Conservation (phyloP, 2,888 invertebrate genomes). For the Phalera bucephala region DNA sequence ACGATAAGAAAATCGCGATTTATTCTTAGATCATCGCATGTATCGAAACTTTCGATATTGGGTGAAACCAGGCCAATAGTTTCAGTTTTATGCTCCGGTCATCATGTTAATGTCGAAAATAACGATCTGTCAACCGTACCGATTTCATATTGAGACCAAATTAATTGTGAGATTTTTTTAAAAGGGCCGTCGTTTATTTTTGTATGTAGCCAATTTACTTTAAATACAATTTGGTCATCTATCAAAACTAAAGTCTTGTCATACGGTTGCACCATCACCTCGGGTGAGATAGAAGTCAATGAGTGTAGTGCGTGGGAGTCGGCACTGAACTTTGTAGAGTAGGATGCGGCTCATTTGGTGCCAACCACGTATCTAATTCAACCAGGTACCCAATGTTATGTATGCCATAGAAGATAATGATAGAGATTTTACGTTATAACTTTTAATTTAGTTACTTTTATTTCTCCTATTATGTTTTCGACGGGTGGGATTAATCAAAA, state of each 20-base stretch:
- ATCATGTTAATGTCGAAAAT: constrained; percentile 46
- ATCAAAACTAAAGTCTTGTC: constrained; percentile 54
- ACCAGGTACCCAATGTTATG: constrained; percentile 7
- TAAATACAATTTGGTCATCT: constrained; percentile 42
- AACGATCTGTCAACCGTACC: constrained; percentile 5
- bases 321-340: constrained; percentile 70
- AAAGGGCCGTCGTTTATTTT: constrained; percentile 15
- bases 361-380: constrained; percentile 39
- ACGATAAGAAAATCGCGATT: constrained; percentile 41
- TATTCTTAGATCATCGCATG: constrained; percentile 59
- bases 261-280: constrained; percentile 55
- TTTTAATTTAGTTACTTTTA: no score
- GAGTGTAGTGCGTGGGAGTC: constrained; percentile 59
- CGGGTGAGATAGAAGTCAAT: constrained; percentile 58
- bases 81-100: constrained; percentile 37
- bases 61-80: constrained; percentile 56
- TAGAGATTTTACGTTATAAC: no score
- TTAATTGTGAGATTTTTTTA: constrained; percentile 1
- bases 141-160: constrained; percentile 1
- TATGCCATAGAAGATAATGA: background rate
- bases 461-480: no score
- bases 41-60: constrained; percentile 40
- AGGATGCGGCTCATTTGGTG: constrained; percentile 73
- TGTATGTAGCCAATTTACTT: constrained; percentile 28
- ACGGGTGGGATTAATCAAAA: no score